Base-by-base conservation (phyloP, 2,113 vertebrate genomes). In the Hassar affinis region DNA sequence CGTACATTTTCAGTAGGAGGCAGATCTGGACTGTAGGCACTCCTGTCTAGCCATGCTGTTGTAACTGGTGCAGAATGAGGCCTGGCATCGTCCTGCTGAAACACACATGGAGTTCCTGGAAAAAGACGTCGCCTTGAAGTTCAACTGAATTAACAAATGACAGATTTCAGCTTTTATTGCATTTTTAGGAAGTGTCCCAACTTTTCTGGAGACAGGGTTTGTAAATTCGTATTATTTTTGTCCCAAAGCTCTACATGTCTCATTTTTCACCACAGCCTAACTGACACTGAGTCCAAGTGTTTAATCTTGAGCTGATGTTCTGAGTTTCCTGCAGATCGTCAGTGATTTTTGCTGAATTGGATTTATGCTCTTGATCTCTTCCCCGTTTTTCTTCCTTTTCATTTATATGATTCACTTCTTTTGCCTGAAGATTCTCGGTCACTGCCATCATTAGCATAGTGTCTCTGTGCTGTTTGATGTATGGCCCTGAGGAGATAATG, bases 361-460 rank as follows among this genome's bases (percentile, higher is more conserved):
- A 77, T 49, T 57, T 59, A 25, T 27, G 10, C 17, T n/a, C 54
- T 56, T 75, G 80, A 35, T 52, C n/a, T 77, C 38, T 30, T 20
- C 5, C 18, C 14, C 2, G 5, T 1, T 25, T n/a, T 18, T 14
- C 33, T 33, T 62, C 47, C 59, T 33, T 69, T 56, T 56, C 51
- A 25, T 66, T 51, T 49, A 30, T 69, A 35, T 38, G 76, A 69
- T 59, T 57, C 35, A 59, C 17, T 49, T 22, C 52, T 79, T 79
- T 84, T n/a, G 75, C 76, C 47, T 11, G 82, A 84, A 84, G 75
- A 49, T 47, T 71, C 62, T 79, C 14, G 20, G 82, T 78, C 81
- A 79, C 64, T 82, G 54, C 49, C 66, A 64, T 86, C 27, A 79
- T 86, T 82, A 86, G 57, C 76, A 78, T 82, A 64, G 72, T 59